phyloP scores from a whole-genome alignment of 2,797 vertebrate genomes.

The Hybognathus amarus region DNA sequence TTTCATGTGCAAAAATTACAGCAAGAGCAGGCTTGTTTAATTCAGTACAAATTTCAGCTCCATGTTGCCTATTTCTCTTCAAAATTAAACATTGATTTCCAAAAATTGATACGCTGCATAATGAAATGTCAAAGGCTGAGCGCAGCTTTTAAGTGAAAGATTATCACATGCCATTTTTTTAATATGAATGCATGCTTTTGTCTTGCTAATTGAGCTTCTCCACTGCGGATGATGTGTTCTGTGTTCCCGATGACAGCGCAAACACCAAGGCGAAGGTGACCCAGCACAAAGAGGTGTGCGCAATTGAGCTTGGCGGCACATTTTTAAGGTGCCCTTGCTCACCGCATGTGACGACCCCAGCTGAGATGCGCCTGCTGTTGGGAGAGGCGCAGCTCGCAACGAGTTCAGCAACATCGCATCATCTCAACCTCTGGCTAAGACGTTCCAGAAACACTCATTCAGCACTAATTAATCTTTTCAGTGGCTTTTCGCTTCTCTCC shows the following conservation, averaged over 20 bases:
- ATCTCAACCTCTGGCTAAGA: constrained; percentile 54
- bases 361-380: constrained; percentile 41
- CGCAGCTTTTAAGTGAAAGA: constrained; percentile 15
- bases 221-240: not conserved
- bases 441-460: constrained; percentile 27
- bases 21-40: not conserved
- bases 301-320: not conserved
- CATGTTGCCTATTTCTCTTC: not conserved
- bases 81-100: constrained; percentile 8
- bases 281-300: constrained; percentile 8
- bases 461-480: constrained; percentile 60
- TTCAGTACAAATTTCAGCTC: not conserved
- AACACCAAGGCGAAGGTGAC: not conserved
- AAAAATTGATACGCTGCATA: not conserved
- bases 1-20: not conserved
- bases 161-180: not conserved
- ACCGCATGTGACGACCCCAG: not conserved
- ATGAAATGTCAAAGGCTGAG: constrained; percentile 23
- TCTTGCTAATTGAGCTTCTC: constrained; percentile 24
- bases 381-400: not conserved
- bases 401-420: not conserved
- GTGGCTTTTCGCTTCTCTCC: constrained; percentile 51
- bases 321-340: constrained; percentile 12
- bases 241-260: not conserved
- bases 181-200: not conserved